Evolutionary conservation across 2,113 vertebrate genomes (phyloP).

Genomic region (Oplegnathus fasciatus): DNA sequence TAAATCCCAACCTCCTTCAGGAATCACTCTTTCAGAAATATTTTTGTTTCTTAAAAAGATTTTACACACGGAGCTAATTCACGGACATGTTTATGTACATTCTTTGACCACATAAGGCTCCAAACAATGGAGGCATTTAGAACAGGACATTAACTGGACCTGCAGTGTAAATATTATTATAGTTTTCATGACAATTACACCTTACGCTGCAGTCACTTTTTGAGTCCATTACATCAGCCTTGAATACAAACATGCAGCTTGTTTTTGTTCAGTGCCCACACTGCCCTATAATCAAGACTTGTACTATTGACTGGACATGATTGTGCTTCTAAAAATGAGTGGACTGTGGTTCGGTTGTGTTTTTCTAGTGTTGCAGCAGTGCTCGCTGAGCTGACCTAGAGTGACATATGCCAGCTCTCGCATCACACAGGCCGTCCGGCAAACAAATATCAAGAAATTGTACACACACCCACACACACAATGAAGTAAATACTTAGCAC

Average conservation of each 20-base stretch:
- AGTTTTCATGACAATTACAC: slow-evolving; percentile 3
- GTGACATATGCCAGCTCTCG: slow-evolving; percentile 52
- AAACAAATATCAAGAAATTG: slow-evolving; percentile 30
- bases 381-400: slow-evolving; percentile 38
- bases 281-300: slow-evolving; percentile 20
- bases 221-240: slow-evolving; percentile 29
- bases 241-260: slow-evolving; percentile 32
- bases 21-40: neutral
- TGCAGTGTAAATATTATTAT: slow-evolving; percentile 17
- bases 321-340: slow-evolving; percentile 22
- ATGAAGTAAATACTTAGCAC: slow-evolving; percentile 20
- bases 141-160: neutral
- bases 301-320: neutral
- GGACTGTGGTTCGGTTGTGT: slow-evolving; percentile 30
- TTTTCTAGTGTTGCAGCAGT: slow-evolving; percentile 3
- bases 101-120: neutral
- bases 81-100: neutral
- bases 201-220: neutral
- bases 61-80: neutral
- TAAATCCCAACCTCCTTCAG: neutral
- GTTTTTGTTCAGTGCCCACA: neutral
- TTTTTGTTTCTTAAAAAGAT: neutral
- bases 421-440: neutral
- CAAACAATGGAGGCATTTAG: neutral
- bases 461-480: slow-evolving; percentile 26